These are phyloP conservation scores for Emydoidea blandingii DNA, from an alignment of 2,797 vertebrate species.

Conservation along the genomic window DNA sequence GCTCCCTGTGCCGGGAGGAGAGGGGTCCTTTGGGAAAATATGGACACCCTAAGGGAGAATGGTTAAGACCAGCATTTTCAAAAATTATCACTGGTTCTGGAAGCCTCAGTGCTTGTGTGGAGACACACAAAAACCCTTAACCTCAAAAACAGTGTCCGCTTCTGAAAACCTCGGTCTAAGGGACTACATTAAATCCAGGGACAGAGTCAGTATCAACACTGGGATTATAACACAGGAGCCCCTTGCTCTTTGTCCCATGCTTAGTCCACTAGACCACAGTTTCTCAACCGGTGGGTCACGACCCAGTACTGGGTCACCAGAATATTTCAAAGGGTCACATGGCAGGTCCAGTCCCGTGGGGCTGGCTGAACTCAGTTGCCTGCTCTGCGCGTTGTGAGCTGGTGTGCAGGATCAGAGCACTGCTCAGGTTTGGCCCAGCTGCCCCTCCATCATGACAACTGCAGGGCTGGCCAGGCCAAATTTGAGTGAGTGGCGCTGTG, in stretches of 20 bases:
- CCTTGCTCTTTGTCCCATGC: conserved; percentile 27
- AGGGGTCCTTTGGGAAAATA: no score
- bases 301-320: no score
- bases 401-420: no score
- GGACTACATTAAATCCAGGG: background rate
- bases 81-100: conserved; percentile 20
- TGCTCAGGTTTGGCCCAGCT: no score
- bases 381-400: no score
- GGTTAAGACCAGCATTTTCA: background rate
- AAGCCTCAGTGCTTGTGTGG: background rate
- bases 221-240: background rate
- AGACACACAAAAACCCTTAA: background rate
- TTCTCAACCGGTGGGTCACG: no score
- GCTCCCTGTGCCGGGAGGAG: no score
- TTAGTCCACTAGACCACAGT: conserved; percentile 46
- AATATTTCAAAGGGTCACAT: no score
- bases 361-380: no score
- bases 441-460: no score
- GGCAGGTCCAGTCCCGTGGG: no score
- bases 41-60: background rate
- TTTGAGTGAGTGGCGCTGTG: background rate
- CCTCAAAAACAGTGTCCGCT: background rate
- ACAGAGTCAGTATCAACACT: conserved; percentile 4
- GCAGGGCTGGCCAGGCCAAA: background rate
- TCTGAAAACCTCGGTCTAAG: background rate